Base-by-base conservation (phyloP, 2,888 invertebrate species). In the Drosophila anomelani region DNA sequence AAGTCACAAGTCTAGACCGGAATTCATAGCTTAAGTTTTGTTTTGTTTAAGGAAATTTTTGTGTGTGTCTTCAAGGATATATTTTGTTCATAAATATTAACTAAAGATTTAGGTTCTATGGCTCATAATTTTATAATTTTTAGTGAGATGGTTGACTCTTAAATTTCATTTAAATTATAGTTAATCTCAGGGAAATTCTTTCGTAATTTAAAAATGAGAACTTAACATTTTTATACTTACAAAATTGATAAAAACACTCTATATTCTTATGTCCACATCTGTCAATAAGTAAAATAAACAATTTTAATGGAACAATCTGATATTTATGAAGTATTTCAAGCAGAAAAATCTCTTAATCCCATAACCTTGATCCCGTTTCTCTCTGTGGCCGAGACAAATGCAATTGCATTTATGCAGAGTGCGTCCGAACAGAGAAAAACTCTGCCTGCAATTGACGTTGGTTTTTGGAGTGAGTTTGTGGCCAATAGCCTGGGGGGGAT, bases 371-470 rank as follows among this genome's bases (percentile, higher is more conserved):
- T 13, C 51, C 51, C 51, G 5, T 61, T 60, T 61, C 62, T 34
- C 23, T 8, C 29, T 5, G 51, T 66, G 26, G 13, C 13, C 2
- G 20, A 29, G 29, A 36, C 17, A 46, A 23, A 17, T 55, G 49
- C 39, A 56, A 47, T 38, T 77, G 75, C 73, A 72, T 63, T 75
- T 77, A 75, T 75, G 78, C 74, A 77, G 49, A 43, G 29, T 23
- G n/a, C 29, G 29, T 49, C 10, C 26, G 41, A 41, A 56, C 41
- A 55, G 23, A 60, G 47, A 41, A 62, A 43, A 75, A 80, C 83
- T 74, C 75, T 62, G 47, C 68, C 76, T 85, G 88, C 86, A 86
- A 83, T 83, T 88, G 86, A 88, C 80, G 49, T 34, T 51, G 41
- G 26, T 49, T 36, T 20, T 20, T 17, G 32, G 23, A 41, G 39